Conservation (phyloP, 2,888 invertebrate genomes). For the Idaea aversata region DNA sequence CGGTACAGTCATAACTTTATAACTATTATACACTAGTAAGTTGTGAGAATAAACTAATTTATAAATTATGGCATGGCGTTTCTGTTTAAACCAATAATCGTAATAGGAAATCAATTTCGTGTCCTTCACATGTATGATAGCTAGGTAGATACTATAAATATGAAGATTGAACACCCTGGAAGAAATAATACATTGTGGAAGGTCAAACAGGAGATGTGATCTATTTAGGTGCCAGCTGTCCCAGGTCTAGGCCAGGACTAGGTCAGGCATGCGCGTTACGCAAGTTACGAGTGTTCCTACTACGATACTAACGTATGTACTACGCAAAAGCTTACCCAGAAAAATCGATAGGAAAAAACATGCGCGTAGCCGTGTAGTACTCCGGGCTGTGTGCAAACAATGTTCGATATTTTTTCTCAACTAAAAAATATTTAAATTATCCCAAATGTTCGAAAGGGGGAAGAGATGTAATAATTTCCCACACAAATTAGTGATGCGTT, state of each 20-base stretch:
- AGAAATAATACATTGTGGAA: neutral
- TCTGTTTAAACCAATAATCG: conserved; percentile 11
- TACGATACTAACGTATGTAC: conserved; percentile 12
- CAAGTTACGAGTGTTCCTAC: conserved; percentile 15
- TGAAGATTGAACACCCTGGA: no score
- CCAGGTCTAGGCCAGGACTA: conserved; percentile 7
- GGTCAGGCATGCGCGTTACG: conserved; percentile 52
- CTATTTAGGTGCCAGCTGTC: conserved; percentile 8
- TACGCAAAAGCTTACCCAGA: conserved; percentile 23
- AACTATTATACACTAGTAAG: conserved; percentile 66
- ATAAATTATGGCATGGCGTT: conserved; percentile 45
- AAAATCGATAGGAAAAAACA: conserved; percentile 64
- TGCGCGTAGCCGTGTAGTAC: conserved; percentile 50
- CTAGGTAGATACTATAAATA: no score
- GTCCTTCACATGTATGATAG: no score
- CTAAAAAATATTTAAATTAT: conserved; percentile 43
- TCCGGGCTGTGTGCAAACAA: conserved; percentile 51
- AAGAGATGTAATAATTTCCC: conserved; percentile 63
- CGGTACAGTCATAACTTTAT: conserved; percentile 77
- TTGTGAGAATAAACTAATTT: conserved; percentile 79
- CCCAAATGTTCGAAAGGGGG: conserved; percentile 69
- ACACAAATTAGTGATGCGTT: conserved; percentile 69
- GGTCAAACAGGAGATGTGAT: neutral
- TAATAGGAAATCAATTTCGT: no score
- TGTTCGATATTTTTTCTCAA: conserved; percentile 45